Conservation (phyloP, 2,113 vertebrate species). For the Craseonycteris thonglongyai region DNA sequence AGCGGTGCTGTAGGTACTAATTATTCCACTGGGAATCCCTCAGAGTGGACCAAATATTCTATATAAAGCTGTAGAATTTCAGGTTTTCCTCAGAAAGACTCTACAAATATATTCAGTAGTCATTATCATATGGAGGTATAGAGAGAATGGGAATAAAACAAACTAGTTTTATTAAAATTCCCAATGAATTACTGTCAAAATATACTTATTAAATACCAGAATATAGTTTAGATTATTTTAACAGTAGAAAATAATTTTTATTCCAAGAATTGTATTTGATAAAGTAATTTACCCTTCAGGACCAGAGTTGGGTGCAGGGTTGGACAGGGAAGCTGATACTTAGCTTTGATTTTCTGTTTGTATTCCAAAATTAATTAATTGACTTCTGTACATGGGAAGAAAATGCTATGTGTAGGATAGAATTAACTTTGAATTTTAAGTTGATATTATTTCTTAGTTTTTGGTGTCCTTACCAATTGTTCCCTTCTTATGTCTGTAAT, state of each 20-base stretch:
- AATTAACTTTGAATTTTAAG: constrained; percentile 34
- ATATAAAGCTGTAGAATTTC: constrained; percentile 28
- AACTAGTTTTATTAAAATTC: constrained; percentile 4
- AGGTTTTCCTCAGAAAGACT: constrained; percentile 13
- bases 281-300: not conserved
- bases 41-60: not conserved
- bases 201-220: not conserved
- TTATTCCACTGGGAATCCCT: constrained; percentile 8
- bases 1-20: constrained; percentile 36
- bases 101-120: not conserved
- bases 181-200: not conserved
- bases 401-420: not conserved
- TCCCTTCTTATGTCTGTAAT: not conserved
- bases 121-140: not conserved
- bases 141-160: not conserved
- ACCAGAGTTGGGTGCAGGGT: not conserved
- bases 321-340: not conserved
- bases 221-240: not conserved
- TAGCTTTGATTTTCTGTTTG: not conserved
- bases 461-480: not conserved
- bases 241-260: not conserved
- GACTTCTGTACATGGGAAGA: not conserved
- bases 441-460: constrained; percentile 14
- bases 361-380: not conserved
- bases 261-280: not conserved